Base-by-base conservation (phyloP, 2,888 invertebrate genomes). In the Hetaerina titia region DNA sequence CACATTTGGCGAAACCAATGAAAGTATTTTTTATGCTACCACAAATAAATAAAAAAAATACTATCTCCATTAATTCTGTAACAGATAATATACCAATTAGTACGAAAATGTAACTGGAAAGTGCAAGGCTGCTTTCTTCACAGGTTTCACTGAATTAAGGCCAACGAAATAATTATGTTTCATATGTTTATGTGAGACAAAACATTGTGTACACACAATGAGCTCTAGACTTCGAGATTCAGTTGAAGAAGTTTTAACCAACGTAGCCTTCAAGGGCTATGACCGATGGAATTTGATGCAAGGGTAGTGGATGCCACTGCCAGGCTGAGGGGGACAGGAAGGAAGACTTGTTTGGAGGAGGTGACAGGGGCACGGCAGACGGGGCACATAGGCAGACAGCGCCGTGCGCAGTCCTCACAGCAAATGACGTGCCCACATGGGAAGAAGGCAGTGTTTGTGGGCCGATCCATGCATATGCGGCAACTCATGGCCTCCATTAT, bases 341-440 rank as follows among this genome's bases (percentile, higher is more conserved):
- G 97, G 96, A 97, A 98, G 95, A 98, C 98, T 96, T 98, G 98
- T 97, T 98, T 98, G 60, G 98, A 97, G 96, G 98, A 97, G 94
- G 98, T 97, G 95, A 98, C 98, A 96, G 97, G 97, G 9, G 98
- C 97, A 45, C 98, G 97, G 96, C 98, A 98, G 63, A 98, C 97
- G 0, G 98, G 98, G 96, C 98, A 98, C 95, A 98, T 97, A 95
- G 98, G 97, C 22, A 92, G 74, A 96, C 98, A 98, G 96, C 98
- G 97, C 5, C 97, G 97, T 5, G 98, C 98, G 96, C 99, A 99
- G 56, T 97, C 97, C 81, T 97, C 97, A 97, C 99, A 99, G 96
- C 98, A 98, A 94, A 98, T 98, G 94, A 98, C 98, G 96, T 99
- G 99, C n/a, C 98, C 98, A 96, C 99, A 99, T 2, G 99, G 99